Conservation (phyloP, 2,888 invertebrate genomes). For the Philaethria dido region DNA sequence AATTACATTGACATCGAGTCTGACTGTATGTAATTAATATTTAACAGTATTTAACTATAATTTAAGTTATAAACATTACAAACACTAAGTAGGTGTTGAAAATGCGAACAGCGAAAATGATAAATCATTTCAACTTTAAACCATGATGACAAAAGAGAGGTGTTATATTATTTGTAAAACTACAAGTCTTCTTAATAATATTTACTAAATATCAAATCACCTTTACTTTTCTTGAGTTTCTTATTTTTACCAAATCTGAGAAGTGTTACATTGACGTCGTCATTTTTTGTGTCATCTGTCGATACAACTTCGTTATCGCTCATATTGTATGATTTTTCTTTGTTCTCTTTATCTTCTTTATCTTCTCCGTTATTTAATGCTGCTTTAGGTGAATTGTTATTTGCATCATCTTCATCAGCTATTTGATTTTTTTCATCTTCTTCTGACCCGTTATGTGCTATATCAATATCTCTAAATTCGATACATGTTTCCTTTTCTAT, state of each 20-base stretch:
- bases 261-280: not conserved
- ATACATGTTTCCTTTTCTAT: conserved; percentile 75
- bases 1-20: not conserved
- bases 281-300: not conserved
- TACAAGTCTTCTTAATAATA: no score
- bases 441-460: conserved; percentile 39
- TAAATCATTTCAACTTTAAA: no score
- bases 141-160: no score
- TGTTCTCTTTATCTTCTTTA: not conserved
- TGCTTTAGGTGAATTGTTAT: no score
- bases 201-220: not conserved
- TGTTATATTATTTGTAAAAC: no score
- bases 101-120: no score
- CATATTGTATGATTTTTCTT: not conserved
- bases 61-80: no score
- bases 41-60: no score
- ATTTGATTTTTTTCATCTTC: not conserved
- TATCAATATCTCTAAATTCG: conserved; percentile 56
- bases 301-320: not conserved
- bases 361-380: not conserved
- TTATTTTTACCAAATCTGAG: conserved; percentile 1
- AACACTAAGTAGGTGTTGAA: no score
- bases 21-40: no score
- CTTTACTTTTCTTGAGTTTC: not conserved
- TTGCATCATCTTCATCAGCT: conserved; percentile 15